Conservation (phyloP, 2,888 invertebrate genomes). For the Drosophila atroscutellata region DNA sequence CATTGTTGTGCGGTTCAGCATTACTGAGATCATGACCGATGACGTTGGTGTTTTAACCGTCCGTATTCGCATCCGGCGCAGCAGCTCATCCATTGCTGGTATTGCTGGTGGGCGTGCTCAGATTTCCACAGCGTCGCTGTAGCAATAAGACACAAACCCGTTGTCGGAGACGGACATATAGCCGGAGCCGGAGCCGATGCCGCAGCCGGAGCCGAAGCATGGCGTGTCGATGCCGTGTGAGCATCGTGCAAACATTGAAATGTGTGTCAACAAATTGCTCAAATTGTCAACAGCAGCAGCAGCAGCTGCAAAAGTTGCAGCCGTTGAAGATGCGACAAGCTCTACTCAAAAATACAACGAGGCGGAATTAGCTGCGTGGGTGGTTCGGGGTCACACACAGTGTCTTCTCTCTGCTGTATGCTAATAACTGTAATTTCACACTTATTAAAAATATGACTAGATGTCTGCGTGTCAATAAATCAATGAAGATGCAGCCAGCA, state of each 20-base stretch:
- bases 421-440: slow-evolving; percentile 33
- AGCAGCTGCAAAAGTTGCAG: slow-evolving; percentile 15
- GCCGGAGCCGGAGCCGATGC: background rate
- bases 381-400: slow-evolving; percentile 19
- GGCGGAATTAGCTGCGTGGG: slow-evolving; percentile 15
- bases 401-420: background rate
- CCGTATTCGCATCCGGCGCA: slow-evolving; percentile 15
- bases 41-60: slow-evolving; percentile 14
- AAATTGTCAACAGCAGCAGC: slow-evolving; percentile 32
- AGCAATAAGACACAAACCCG: slow-evolving; percentile 14
- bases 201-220: background rate
- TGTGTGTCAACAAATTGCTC: slow-evolving; percentile 76
- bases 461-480: background rate
- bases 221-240: slow-evolving; percentile 57
- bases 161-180: background rate
- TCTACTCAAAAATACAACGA: slow-evolving; percentile 22
- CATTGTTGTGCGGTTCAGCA: background rate
- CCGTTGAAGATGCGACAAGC: slow-evolving; percentile 24
- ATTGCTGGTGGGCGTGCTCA: slow-evolving; percentile 50
- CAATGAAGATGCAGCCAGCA: slow-evolving; percentile 23
- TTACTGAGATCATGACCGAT: slow-evolving; percentile 6
- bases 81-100: slow-evolving; percentile 33
- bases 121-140: slow-evolving; percentile 28
- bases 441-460: background rate
- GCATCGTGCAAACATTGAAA: slow-evolving; percentile 49